Conservation (phyloP, 2,797 vertebrate genomes). For the Neosalanx taihuensis region DNA sequence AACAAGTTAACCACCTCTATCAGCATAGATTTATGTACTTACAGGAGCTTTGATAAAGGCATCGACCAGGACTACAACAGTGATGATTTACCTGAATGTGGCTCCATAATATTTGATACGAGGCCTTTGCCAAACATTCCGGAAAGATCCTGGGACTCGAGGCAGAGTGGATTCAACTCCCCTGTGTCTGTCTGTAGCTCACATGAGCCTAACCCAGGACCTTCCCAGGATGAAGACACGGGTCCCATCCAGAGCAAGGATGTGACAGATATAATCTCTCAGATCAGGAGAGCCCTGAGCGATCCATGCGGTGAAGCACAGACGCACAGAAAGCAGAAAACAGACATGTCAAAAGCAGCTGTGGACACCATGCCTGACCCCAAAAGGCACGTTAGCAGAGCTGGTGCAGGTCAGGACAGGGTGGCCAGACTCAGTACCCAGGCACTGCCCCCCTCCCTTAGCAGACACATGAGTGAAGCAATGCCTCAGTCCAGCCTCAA, state of each 20-base stretch:
- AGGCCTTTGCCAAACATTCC: not conserved
- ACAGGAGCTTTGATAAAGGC: too few relatives aligned
- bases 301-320: constrained; percentile 54
- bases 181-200: not conserved
- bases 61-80: constrained; percentile 31
- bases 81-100: constrained; percentile 10
- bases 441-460: constrained; percentile 73
- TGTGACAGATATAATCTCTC: constrained; percentile 45
- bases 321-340: not conserved
- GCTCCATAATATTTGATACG: constrained; percentile 18
- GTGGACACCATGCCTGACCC: not conserved
- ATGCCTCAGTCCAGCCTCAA: constrained; percentile 65
- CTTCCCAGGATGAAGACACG: not conserved
- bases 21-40: not conserved
- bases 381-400: constrained; percentile 46
- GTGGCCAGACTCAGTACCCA: constrained; percentile 72
- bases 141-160: not conserved
- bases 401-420: constrained; percentile 59
- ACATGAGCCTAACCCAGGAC: not conserved
- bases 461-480: constrained; percentile 70
- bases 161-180: not conserved
- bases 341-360: not conserved
- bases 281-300: constrained; percentile 53
- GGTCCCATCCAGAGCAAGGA: constrained; percentile 13
- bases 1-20: not conserved